Conservation (phyloP, 2,113 vertebrate genomes). For the Spea multiplicata region DNA sequence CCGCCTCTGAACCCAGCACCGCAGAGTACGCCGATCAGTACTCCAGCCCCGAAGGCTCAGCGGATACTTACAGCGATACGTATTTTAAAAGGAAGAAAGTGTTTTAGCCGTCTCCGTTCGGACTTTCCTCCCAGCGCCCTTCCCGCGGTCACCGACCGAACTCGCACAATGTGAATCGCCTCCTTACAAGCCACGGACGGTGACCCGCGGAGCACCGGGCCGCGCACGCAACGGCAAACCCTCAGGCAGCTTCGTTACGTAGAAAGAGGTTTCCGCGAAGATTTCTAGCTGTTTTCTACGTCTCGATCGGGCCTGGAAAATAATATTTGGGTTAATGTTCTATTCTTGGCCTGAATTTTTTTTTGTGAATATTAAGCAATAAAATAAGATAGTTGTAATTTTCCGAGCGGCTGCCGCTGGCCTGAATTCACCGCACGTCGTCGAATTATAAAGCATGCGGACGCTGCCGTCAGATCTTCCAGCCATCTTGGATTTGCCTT, state of each 20-base stretch:
- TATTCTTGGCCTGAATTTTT: slow-evolving; percentile 10
- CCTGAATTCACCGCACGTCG: neutral
- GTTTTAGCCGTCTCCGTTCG: slow-evolving; percentile 58
- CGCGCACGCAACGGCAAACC: slow-evolving; percentile 1
- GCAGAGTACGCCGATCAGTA: slow-evolving; percentile 74
- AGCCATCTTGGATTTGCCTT: no score
- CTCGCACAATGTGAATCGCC: slow-evolving; percentile 7
- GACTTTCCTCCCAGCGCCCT: no score
- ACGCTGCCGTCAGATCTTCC: no score
- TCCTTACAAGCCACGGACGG: neutral
- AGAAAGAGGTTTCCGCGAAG: slow-evolving; percentile 13
- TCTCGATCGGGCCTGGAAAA: neutral
- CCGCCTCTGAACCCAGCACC: slow-evolving; percentile 73
- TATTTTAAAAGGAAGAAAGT: slow-evolving; percentile 95
- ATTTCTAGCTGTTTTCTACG: slow-evolving; percentile 42
- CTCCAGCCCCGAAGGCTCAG: slow-evolving; percentile 66
- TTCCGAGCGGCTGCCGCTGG: neutral
- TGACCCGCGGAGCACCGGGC: slow-evolving; percentile 2
- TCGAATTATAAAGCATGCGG: no score
- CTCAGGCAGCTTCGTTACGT: slow-evolving; percentile 33
- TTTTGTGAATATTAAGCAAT: slow-evolving; percentile 47
- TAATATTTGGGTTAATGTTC: slow-evolving; percentile 8
- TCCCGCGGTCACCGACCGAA: neutral
- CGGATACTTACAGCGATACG: slow-evolving; percentile 74
- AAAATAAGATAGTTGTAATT: slow-evolving; percentile 22